These are phyloP conservation scores for Danaus melanippus DNA, from an alignment of 1,140 invertebrate genomes.

Conservation along the genomic window DNA sequence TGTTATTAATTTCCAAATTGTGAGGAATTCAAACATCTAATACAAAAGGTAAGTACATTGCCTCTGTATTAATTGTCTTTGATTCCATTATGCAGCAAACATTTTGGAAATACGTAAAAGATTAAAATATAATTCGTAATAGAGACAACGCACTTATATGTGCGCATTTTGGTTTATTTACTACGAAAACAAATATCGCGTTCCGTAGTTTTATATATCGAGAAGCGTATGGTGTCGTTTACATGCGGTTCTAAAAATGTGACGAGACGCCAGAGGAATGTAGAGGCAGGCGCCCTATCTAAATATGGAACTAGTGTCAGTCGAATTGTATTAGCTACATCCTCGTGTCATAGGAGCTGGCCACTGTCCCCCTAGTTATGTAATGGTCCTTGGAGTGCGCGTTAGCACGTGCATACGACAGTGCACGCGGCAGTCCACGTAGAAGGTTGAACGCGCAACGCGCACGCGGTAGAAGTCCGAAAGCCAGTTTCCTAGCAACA, in stretches of 20 bases:
- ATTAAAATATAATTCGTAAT: slow-evolving; percentile 15
- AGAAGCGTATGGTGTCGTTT: slow-evolving; percentile 55
- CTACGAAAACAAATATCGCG: slow-evolving; percentile 24
- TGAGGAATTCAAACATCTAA: slow-evolving; percentile 42
- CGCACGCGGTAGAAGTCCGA: slow-evolving; percentile 54
- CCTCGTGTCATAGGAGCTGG: slow-evolving; percentile 29
- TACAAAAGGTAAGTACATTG: slow-evolving; percentile 44
- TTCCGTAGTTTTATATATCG: slow-evolving; percentile 24
- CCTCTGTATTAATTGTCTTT: slow-evolving; percentile 5
- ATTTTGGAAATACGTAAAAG: slow-evolving; percentile 5
- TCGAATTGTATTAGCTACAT: slow-evolving; percentile 35
- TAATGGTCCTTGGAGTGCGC: slow-evolving; percentile 50
- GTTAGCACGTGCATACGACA: slow-evolving; percentile 48
- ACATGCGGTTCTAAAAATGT: slow-evolving; percentile 68
- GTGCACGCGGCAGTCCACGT: slow-evolving; percentile 61
- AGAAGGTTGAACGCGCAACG: slow-evolving; percentile 48
- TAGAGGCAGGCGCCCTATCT: slow-evolving; percentile 59
- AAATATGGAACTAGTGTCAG: slow-evolving; percentile 63
- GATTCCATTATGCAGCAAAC: slow-evolving; percentile 1
- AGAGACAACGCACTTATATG: slow-evolving; percentile 29
- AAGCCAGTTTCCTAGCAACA: slow-evolving; percentile 68
- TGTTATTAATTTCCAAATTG: slow-evolving; percentile 58
- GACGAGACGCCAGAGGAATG: slow-evolving; percentile 49
- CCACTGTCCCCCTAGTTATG: slow-evolving; percentile 51
- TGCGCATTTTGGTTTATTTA: slow-evolving; percentile 51